Percentiles rank a stretch among this genome's conserved stretches.
These are phyloP conservation scores for Acrobasis repandana DNA, from an alignment of 2,888 invertebrate species.

Conservation along the genomic window DNA sequence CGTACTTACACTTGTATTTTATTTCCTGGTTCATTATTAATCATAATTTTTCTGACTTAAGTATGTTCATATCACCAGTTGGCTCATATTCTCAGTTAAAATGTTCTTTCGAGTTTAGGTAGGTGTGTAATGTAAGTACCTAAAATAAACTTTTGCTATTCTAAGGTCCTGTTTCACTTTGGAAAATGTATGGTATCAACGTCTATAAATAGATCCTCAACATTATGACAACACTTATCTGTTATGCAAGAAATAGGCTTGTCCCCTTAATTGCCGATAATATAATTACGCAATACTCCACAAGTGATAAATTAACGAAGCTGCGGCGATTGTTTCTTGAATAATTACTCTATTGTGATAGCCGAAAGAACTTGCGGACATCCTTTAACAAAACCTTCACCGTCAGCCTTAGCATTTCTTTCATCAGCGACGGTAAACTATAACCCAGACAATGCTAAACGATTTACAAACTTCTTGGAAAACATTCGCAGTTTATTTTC, in stretches of 20 bases:
- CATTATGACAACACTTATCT: background rate
- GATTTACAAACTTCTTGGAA: background rate
- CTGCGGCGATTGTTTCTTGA: background rate
- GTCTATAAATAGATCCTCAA: background rate
- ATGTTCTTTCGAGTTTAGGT: no score
- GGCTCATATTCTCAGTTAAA: no score
- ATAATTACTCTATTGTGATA: conserved; percentile 14
- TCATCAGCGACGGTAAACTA: background rate
- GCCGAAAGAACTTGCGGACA: conserved; percentile 13
- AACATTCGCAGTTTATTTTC: background rate
- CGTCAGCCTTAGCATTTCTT: conserved; percentile 19
- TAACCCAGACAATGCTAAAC: background rate
- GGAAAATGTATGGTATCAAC: no score
- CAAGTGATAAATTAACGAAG: background rate
- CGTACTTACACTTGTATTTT: background rate
- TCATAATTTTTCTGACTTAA: background rate
- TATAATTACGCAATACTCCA: background rate
- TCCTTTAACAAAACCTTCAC: conserved; percentile 3
- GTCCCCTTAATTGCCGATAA: background rate
- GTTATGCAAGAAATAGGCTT: conserved; percentile 1
- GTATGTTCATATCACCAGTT: background rate
- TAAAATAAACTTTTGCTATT: no score
- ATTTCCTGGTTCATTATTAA: background rate
- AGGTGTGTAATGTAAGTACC: no score
- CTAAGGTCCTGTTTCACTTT: no score